Evolutionary conservation across 2,797 vertebrate species (phyloP).

Genomic region (Emydoidea blandingii): DNA sequence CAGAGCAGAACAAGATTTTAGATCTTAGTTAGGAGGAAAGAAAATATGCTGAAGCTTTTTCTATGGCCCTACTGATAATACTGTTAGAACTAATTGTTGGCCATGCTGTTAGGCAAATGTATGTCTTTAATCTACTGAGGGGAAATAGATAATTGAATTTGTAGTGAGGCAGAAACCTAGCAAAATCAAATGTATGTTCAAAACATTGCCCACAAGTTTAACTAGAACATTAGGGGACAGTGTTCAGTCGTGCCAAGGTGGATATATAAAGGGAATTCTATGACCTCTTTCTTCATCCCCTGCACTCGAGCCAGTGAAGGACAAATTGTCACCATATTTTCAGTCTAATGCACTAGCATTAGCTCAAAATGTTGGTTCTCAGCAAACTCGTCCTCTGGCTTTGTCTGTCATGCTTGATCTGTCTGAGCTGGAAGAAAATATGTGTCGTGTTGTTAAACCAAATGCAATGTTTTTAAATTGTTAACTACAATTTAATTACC

Average conservation of each 20-base stretch:
- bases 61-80: slow-evolving; percentile 12
- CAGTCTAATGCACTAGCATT: too few species aligned
- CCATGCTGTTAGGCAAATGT: slow-evolving; percentile 1
- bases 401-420: slow-evolving; percentile 45
- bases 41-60: not conserved
- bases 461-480: slow-evolving; percentile 49
- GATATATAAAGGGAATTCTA: not conserved
- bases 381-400: not conserved
- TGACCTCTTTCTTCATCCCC: fast-evolving
- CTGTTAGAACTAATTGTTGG: slow-evolving; percentile 12
- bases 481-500: slow-evolving; percentile 55
- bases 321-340: not conserved
- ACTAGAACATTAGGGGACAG: not conserved
- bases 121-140: not conserved
- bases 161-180: not conserved
- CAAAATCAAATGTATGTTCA: not conserved
- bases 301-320: fast-evolving
- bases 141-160: slow-evolving; percentile 28
- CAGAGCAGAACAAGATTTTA: slow-evolving; percentile 50
- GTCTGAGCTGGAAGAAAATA: slow-evolving; percentile 10
- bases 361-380: too few species aligned
- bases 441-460: slow-evolving; percentile 15
- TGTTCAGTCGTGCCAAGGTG: fast-evolving
- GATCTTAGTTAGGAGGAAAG: slow-evolving; percentile 17
- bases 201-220: slow-evolving; percentile 1